phyloP scores from a whole-genome alignment of 2,797 vertebrate genomes.

The Aplochiton taeniatus region DNA sequence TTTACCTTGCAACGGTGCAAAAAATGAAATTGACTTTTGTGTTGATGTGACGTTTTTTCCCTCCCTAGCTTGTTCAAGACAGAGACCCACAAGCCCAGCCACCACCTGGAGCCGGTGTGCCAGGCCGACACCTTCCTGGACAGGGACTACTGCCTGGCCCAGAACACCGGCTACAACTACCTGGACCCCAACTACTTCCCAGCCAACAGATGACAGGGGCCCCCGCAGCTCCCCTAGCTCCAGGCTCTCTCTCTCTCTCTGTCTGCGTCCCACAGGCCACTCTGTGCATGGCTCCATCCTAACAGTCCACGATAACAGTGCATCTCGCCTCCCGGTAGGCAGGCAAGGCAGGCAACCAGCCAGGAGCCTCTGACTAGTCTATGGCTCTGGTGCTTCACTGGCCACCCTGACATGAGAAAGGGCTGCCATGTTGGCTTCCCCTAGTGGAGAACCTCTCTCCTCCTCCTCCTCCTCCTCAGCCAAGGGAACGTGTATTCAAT shows the following conservation, averaged over 20 bases:
- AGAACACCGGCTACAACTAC: constrained; percentile 95
- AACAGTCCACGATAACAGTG: constrained; percentile 80
- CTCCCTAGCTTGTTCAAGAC: constrained; percentile 88
- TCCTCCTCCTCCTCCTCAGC: constrained; percentile 77
- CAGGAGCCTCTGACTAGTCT: constrained; percentile 54
- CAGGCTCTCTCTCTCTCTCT: constrained; percentile 62
- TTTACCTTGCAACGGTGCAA: too few species aligned
- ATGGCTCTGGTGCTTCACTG: constrained; percentile 46
- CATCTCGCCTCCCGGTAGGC: constrained; percentile 75
- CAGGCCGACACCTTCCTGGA: constrained; percentile 92
- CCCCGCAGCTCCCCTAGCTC: constrained; percentile 59
- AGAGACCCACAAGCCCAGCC: constrained; percentile 92
- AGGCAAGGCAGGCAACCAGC: constrained; percentile 28
- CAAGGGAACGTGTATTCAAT: constrained; percentile 70
- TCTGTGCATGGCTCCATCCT: constrained; percentile 86
- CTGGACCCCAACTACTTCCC: constrained; percentile 99
- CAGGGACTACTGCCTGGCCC: constrained; percentile 98
- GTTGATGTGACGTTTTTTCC: background rate
- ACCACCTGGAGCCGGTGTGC: constrained; percentile 92
- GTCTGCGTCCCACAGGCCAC: constrained; percentile 71
- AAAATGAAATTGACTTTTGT: too few species aligned
- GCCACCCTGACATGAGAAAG: constrained; percentile 51
- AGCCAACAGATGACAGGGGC: constrained; percentile 98
- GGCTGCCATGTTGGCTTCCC: constrained; percentile 52
- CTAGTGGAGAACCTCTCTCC: constrained; percentile 14